These are phyloP conservation scores for Cebus imitator DNA, from an alignment of 2,113 vertebrate species.

Conservation along the genomic window DNA sequence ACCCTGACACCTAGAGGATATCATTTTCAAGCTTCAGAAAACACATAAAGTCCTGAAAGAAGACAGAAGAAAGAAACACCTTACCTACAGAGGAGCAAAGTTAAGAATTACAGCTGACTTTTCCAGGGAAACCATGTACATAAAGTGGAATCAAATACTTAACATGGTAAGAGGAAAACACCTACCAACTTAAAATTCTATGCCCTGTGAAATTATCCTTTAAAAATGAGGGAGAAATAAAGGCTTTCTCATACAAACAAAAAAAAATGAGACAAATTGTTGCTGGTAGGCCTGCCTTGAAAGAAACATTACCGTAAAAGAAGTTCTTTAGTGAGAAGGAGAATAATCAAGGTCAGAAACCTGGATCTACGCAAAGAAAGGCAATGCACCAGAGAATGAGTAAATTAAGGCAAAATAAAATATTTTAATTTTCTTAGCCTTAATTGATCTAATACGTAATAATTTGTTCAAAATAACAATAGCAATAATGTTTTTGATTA, in stretches of 20 bases:
- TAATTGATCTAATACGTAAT: background rate
- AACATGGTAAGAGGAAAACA: background rate
- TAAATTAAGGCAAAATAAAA: background rate
- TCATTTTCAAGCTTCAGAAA: background rate
- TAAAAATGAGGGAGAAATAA: background rate
- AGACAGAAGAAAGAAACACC: background rate
- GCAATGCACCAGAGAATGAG: background rate
- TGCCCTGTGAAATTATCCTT: background rate
- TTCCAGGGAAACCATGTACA: background rate
- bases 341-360: background rate
- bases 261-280: background rate
- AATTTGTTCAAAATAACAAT: background rate
- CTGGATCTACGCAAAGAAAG: background rate
- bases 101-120: background rate
- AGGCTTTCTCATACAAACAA: background rate
- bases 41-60: background rate
- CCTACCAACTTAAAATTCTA: background rate
- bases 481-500: background rate
- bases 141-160: background rate
- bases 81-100: background rate
- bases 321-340: background rate
- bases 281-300: background rate
- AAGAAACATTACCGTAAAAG: background rate
- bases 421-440: background rate
- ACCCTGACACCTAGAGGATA: no score